These are phyloP conservation scores for Asobara japonica DNA, from an alignment of 1,140 invertebrate species.

Conservation along the genomic window DNA sequence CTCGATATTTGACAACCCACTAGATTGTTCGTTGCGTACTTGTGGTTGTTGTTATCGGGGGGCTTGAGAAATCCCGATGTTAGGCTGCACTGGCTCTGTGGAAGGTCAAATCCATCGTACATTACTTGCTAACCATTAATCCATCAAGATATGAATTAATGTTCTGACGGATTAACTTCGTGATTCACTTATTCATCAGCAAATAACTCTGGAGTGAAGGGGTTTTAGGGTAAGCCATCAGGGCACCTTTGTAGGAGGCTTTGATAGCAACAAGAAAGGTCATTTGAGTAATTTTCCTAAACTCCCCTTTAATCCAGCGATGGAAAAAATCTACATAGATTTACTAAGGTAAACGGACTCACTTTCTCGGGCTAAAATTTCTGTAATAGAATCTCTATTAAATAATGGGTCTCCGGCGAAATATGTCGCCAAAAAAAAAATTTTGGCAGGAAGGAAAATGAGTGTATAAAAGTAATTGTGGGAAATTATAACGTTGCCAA, in stretches of 20 bases:
- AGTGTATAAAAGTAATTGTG: too few relatives aligned
- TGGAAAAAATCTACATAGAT: too few relatives aligned
- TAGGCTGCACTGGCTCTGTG: slow-evolving; percentile 62
- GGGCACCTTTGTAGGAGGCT: not conserved
- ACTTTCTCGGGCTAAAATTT: too few relatives aligned
- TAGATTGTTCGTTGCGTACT: slow-evolving; percentile 59
- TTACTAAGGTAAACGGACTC: too few relatives aligned
- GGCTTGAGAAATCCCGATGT: slow-evolving; percentile 60
- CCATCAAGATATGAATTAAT: not conserved
- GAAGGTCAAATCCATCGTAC: slow-evolving; percentile 24
- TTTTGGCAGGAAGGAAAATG: too few relatives aligned
- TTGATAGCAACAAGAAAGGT: not conserved
- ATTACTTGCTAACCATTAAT: not conserved
- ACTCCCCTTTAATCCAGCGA: not conserved
- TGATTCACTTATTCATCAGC: not conserved
- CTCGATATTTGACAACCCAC: slow-evolving; percentile 53
- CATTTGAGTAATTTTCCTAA: not conserved
- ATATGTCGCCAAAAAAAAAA: too few relatives aligned
- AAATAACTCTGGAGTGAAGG: not conserved
- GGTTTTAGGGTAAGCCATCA: not conserved
- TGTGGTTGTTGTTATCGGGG: slow-evolving; percentile 57
- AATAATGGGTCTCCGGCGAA: too few relatives aligned
- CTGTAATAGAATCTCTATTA: too few relatives aligned
- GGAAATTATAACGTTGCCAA: too few relatives aligned
- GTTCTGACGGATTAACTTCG: not conserved